A percentile compares a stretch with the other conserved stretches of the same genome.
These are phyloP conservation scores for Eonycteris spelaea DNA, from an alignment of 2,113 vertebrate genomes.

Conservation along the genomic window DNA sequence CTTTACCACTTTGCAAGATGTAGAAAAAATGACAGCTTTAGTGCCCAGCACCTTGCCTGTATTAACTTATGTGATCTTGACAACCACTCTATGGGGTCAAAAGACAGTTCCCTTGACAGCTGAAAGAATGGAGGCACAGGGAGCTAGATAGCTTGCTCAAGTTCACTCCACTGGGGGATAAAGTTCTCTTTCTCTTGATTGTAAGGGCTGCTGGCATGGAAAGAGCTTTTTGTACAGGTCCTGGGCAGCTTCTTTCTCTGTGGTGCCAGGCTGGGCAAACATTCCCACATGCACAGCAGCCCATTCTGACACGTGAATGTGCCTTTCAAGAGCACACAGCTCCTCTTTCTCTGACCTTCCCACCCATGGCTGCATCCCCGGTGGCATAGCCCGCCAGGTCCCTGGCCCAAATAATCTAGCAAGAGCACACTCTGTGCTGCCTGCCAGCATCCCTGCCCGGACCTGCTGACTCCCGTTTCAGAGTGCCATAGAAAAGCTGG, in stretches of 20 bases:
- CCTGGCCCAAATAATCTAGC: conserved; percentile 28
- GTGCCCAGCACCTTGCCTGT: background rate
- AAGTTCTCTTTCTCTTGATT: background rate
- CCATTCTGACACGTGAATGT: background rate
- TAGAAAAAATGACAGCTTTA: background rate
- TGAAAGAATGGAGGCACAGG: background rate
- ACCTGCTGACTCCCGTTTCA: background rate
- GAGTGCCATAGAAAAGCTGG: background rate
- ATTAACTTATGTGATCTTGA: background rate
- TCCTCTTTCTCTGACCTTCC: conserved; percentile 46
- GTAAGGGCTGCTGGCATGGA: background rate
- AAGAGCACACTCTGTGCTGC: background rate
- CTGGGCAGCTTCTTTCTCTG: background rate
- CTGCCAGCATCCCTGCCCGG: conserved; percentile 50
- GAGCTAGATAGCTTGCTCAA: background rate
- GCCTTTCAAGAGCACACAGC: conserved; percentile 8
- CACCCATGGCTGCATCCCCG: background rate
- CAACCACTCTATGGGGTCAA: background rate
- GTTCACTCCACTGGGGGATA: background rate
- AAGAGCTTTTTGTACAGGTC: background rate
- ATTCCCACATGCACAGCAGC: background rate
- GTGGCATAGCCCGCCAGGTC: conserved; percentile 15
- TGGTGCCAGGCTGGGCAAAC: conserved; percentile 2
- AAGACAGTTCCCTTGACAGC: background rate
- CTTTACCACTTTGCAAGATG: background rate